These are phyloP conservation scores for Sialia sialis DNA, from an alignment of 2,113 vertebrate genomes.

Conservation along the genomic window DNA sequence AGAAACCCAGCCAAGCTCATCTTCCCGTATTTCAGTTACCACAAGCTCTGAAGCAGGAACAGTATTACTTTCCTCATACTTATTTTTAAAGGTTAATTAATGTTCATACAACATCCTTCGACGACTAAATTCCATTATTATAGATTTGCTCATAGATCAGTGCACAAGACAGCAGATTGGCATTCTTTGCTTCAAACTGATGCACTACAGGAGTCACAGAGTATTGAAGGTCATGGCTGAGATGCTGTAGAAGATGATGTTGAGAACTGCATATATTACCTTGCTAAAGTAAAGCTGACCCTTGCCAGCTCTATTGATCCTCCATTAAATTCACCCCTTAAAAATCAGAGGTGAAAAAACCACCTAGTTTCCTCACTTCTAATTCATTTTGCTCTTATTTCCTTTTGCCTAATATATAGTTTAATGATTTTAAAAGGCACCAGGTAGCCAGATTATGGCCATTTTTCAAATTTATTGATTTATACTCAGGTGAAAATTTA, in stretches of 20 bases:
- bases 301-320: conserved; percentile 19
- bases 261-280: background rate
- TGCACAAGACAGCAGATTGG: background rate
- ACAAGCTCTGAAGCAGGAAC: background rate
- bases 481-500: background rate
- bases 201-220: background rate
- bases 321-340: background rate
- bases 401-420: background rate
- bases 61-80: background rate
- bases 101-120: background rate
- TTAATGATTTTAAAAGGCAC: background rate
- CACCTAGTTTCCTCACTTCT: background rate
- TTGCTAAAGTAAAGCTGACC: background rate
- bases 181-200: background rate
- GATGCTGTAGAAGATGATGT: background rate
- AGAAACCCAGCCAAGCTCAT: background rate
- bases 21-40: background rate
- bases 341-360: conserved; percentile 3
- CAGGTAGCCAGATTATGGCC: background rate
- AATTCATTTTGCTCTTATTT: conserved; percentile 23
- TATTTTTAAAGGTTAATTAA: conserved; percentile 57
- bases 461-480: background rate
- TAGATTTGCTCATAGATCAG: conserved; percentile 38
- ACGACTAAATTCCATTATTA: conserved; percentile 20
- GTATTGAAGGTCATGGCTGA: conserved; percentile 17